Conservation (phyloP, 2,797 vertebrate species). For the Rhinoraja longicauda region DNA sequence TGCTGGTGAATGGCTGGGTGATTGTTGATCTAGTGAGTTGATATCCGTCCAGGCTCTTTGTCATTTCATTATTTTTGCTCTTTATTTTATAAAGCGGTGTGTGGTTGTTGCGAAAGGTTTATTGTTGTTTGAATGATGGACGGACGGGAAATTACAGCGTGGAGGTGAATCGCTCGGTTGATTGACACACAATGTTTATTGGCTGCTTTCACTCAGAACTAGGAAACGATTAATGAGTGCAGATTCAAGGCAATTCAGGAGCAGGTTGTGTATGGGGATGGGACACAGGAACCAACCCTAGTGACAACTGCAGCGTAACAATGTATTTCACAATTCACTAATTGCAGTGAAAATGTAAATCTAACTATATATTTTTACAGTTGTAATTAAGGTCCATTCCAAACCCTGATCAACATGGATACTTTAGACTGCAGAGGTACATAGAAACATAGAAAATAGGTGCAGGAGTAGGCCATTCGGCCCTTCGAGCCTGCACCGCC, state of each 20-base stretch:
- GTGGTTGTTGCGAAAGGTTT: neutral
- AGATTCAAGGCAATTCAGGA: neutral
- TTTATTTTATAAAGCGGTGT: neutral
- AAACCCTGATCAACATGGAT: too few species aligned
- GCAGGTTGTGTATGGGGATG: neutral
- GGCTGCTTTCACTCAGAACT: neutral
- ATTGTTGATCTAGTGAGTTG: neutral
- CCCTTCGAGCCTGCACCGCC: too few species aligned
- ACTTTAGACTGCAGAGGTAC: neutral
- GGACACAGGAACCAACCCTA: neutral
- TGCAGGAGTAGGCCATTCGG: too few species aligned
- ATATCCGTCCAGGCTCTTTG: neutral
- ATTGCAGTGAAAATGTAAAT: neutral
- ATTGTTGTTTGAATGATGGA: neutral
- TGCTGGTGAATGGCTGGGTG: neutral
- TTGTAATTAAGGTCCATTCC: too few species aligned
- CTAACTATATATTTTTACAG: too few species aligned
- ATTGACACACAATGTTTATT: neutral
- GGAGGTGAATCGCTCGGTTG: neutral
- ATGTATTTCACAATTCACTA: neutral
- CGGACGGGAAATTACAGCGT: neutral
- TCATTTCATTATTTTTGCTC: neutral
- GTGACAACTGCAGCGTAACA: neutral
- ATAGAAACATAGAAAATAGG: too few species aligned
- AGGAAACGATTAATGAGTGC: neutral